Evolutionary conservation across 2,797 vertebrate genomes (phyloP).

Genomic region (Labeo calbasu): DNA sequence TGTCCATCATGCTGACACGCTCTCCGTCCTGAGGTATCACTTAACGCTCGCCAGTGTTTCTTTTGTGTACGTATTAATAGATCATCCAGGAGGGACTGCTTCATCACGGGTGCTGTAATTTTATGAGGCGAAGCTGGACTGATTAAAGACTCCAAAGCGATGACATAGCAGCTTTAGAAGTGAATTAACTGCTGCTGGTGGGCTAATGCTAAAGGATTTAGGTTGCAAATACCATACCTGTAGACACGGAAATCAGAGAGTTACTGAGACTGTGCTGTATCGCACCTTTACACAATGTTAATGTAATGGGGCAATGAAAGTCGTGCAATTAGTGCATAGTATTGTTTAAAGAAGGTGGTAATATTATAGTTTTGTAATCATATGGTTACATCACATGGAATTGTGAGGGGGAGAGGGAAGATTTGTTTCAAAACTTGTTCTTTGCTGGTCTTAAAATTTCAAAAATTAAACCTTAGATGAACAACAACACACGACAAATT

Average conservation of each 20-base stretch:
- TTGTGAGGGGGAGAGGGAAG: too few relatives aligned
- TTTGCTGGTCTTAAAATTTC: too few relatives aligned
- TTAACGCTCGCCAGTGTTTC: constrained; percentile 64
- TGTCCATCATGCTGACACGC: constrained; percentile 70
- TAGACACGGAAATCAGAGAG: not conserved
- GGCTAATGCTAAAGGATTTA: constrained; percentile 9
- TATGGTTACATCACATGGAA: not conserved
- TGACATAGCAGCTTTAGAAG: constrained; percentile 22
- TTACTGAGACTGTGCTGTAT: not conserved
- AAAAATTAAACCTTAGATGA: too few relatives aligned
- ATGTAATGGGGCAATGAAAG: not conserved
- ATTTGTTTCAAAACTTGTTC: too few relatives aligned
- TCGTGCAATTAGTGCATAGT: not conserved
- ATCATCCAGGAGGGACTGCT: constrained; percentile 52
- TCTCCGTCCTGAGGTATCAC: constrained; percentile 60
- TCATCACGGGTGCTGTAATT: constrained; percentile 62
- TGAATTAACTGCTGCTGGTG: constrained; percentile 21
- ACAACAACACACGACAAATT: too few relatives aligned
- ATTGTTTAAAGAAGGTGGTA: not conserved
- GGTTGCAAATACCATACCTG: not conserved
- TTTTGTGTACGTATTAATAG: constrained; percentile 58
- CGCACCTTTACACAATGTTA: not conserved
- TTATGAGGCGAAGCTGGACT: constrained; percentile 12
- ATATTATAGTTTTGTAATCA: not conserved
- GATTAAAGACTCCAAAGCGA: constrained; percentile 22